Evolutionary conservation across 2,113 vertebrate species (phyloP).

Genomic region (Pelodiscus sinensis): DNA sequence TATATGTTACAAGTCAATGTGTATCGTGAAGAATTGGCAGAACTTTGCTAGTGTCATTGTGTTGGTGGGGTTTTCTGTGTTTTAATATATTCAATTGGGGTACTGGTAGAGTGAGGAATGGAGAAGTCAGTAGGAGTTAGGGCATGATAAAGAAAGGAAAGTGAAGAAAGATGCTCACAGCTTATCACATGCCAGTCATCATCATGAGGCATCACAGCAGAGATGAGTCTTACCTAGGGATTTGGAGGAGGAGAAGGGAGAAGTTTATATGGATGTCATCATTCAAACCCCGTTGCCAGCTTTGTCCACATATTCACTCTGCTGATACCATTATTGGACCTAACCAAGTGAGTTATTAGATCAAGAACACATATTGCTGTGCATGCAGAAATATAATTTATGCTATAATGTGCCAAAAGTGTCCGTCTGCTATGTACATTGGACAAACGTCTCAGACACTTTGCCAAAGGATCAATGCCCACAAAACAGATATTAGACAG

Average conservation of each 20-base stretch:
- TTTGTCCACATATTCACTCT: too few relatives aligned
- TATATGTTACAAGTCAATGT: background rate
- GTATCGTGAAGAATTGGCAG: background rate
- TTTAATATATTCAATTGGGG: background rate
- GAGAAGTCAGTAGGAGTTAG: background rate
- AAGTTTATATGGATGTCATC: background rate
- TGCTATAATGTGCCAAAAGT: too few relatives aligned
- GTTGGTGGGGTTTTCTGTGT: background rate
- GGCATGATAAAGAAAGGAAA: background rate
- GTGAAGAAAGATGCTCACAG: constrained; percentile 2
- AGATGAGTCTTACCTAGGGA: background rate
- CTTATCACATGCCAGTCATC: background rate
- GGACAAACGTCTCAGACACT: too few relatives aligned
- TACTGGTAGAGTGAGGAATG: background rate
- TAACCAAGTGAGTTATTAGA: too few relatives aligned
- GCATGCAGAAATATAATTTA: too few relatives aligned
- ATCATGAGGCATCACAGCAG: background rate
- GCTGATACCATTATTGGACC: too few relatives aligned
- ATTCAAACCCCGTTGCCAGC: too few relatives aligned
- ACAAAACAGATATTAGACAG: too few relatives aligned
- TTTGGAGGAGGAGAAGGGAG: background rate
- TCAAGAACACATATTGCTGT: too few relatives aligned
- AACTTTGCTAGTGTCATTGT: background rate
- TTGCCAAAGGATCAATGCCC: too few relatives aligned
- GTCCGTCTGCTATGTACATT: too few relatives aligned